phyloP scores from a whole-genome alignment of 2,888 invertebrate genomes.

The Dyspetes luteomarginatus region DNA sequence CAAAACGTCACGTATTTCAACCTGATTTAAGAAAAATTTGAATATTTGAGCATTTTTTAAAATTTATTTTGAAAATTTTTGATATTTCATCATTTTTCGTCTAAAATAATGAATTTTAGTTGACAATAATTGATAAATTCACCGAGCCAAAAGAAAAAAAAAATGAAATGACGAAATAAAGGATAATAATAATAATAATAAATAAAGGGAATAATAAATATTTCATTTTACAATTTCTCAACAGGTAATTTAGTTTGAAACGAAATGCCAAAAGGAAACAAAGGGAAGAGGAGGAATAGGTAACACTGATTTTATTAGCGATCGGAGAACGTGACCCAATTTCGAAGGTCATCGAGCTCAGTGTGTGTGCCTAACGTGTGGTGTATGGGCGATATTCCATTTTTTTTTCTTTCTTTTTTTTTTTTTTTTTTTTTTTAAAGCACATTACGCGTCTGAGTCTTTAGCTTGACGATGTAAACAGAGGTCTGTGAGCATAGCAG shows the following conservation, averaged over 20 bases:
- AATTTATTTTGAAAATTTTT: too few species aligned
- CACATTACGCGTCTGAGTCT: too few species aligned
- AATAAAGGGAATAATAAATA: constrained; percentile 1
- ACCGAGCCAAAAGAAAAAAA: too few species aligned
- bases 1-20: constrained; percentile 7
- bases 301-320: constrained; percentile 9
- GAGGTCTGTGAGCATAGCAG: constrained; percentile 20
- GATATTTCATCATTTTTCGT: too few species aligned
- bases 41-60: too few species aligned
- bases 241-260: neutral
- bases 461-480: constrained; percentile 14
- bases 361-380: constrained; percentile 28
- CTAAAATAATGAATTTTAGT: too few species aligned
- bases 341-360: constrained; percentile 30
- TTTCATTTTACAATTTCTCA: neutral
- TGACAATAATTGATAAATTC: too few species aligned
- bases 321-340: constrained; percentile 45
- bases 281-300: constrained; percentile 27
- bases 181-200: too few species aligned
- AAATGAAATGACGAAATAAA: too few species aligned
- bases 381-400: constrained; percentile 3
- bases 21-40: neutral
- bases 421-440: neutral
- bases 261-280: neutral
- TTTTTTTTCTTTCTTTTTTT: neutral